Base-by-base conservation (phyloP, 2,888 invertebrate genomes). In the Mongoloraphidia duomilia region DNA sequence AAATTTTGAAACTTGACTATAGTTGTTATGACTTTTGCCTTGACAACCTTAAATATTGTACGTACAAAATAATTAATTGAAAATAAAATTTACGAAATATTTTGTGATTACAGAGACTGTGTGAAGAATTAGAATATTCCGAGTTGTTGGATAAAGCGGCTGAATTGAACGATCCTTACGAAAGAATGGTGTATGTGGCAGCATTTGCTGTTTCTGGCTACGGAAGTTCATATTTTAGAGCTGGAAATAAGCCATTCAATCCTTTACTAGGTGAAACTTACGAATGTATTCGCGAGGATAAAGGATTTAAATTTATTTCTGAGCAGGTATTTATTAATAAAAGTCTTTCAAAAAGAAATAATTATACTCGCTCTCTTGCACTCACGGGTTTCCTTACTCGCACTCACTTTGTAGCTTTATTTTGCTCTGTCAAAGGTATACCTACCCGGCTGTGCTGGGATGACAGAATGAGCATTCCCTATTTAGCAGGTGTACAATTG, bases 211-310 rank as follows among this genome's bases (percentile, higher is more conserved):
- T 89, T 2, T 84, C 84, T 50, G 77, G 82, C 34, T 89, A 89
- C 68, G 82, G 84, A 0, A 82, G 69, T 60, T 80, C 74, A 57
- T 81, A 68, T 68, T 84, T 75, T 57, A 65, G 89, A 45, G 86
- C 88, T 37, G 86, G 85, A 43, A 82, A 82, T 61, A 89, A 89
- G 63, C 88, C 88, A 1, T 89, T 89, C 70, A 89, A 89, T 71
- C 88, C 89, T 12, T 67, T 89, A 49, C 71, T 88, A 34, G 85
- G 81, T 0, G 89, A 89, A 72, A 88, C 87, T 0, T 89, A 82
- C 65, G 89, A 89, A 68, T 84, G 83, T 60, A 75, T 82, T 36
- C 62, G 88, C 2, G 82, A 81, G 56, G 89, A 89, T 60, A 77
- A 79, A 58, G 84, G 84, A 1, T 89, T 88, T 72, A 68, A 78